Base-by-base conservation (phyloP, 53 echinoderm and acorn worm genomes). In the Holothuria leucospilota region DNA sequence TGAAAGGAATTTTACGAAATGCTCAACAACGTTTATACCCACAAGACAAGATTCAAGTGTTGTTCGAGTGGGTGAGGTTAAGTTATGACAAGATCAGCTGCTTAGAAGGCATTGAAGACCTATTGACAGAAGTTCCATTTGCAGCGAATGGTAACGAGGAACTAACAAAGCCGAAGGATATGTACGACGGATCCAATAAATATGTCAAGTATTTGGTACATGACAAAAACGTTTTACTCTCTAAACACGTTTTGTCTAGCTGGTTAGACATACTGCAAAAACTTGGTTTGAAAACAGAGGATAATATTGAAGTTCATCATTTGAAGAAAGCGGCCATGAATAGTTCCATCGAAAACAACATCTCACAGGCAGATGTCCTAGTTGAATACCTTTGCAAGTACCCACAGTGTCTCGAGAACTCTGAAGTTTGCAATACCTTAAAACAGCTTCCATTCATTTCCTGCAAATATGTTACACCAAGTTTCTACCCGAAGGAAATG, bases 161-260 rank as follows among this genome's bases (percentile, higher is more conserved):
- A 18, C 63, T 72, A 20, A 84, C 30, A 34, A 52, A 42, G 25
- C 75, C 84, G 9, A 62, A 63, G 21, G 29, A 72, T 38, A 13
- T 89, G 24, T 89, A 84, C 40, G 84, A 89, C 38, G 58, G 72
- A 8, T 60, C 61, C 30, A 73, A 84, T 62, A 18, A 49, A 7
- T 30, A n/a, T 15, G 25, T 89, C 13, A 71, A 34, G 49, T 14
- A 39, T 10, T 71, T 89, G 18, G 56, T 84, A 23, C 26, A 29
- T n/a, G 62, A 84, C 27, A 71, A 4, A 30, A 64, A n/a, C 10
- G 27, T 71, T 62, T 82, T 82, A 27, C 82, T 84, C 30, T 13
- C 25, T 60, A 41, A 29, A 15, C 56, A 42, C 29, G 39, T 62
- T 8, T 12, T 41, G 1, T 40, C n/a, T 39, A 27, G 39, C 2